Conservation (phyloP, 2,113 vertebrate species). For the Globicephala melas region DNA sequence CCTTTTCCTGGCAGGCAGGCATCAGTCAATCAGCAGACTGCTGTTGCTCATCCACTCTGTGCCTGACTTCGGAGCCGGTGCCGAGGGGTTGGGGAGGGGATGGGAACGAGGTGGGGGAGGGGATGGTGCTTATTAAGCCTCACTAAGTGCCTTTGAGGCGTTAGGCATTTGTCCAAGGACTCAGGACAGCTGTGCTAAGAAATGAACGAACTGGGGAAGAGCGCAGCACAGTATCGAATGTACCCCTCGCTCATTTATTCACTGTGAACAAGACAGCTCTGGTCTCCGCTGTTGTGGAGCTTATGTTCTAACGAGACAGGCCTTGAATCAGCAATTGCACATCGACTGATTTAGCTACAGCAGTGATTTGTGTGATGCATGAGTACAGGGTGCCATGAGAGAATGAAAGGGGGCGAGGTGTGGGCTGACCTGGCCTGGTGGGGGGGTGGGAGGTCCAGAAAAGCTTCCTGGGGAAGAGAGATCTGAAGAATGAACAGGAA, state of each 20-base stretch:
- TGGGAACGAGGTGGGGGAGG: background rate
- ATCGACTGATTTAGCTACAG: background rate
- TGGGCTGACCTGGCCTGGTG: background rate
- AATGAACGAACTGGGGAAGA: background rate
- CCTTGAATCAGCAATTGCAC: background rate
- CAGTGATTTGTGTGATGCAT: background rate
- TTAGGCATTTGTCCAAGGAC: background rate
- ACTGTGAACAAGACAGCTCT: background rate
- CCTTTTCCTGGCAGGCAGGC: background rate
- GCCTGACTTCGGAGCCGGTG: background rate
- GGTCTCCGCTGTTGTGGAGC: fast-evolving
- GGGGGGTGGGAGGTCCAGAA: background rate
- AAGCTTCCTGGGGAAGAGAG: background rate
- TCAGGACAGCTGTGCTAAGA: background rate
- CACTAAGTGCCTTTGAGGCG: background rate
- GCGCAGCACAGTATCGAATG: fast-evolving
- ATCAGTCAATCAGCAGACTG: background rate
- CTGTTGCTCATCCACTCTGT: background rate
- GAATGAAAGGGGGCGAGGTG: too few species aligned
- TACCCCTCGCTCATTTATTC: background rate
- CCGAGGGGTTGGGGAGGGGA: too few species aligned
- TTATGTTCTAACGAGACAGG: background rate
- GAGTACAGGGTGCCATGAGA: background rate
- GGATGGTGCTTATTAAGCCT: background rate
- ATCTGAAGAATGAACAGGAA: background rate